Evolutionary conservation across 2,797 vertebrate genomes (phyloP), one percentile per base, ranked within the genome.

Genomic region (Tamandua tetradactyla): DNA sequence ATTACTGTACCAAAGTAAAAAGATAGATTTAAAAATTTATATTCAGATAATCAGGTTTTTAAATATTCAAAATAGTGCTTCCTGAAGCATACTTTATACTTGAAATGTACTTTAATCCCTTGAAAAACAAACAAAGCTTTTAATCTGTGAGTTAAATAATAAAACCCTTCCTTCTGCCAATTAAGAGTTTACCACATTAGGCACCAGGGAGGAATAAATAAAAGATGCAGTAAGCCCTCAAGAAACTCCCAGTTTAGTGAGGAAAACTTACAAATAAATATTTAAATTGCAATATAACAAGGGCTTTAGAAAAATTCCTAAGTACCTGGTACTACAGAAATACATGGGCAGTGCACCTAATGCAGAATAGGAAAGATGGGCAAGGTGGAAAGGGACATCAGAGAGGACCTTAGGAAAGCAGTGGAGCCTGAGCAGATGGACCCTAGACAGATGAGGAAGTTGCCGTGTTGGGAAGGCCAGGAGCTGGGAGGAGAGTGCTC

Each of bases 21-120:
- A 3, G 40, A 37, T 1, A 74, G 62, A n/a, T 37, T 81, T 57
- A 42, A 69, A 87, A 79, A 35, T 66, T 42, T 72, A 84, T 61
- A 57, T 57, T 82, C 52, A 71, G 59, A 66, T 79, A 57, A 86
- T 75, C 47, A 71, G 37, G 42, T 49, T 89, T 95, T 88, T 68
- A 88, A 83, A 75, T 80, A 95, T 87, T 71, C 42, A 71, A 57
- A 57, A 85, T 18, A 14, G 22, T 40, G 32, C 22, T 87, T 95
- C 85, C 49, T 79, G n/a, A 93, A 64, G 66, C 52, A 55, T 32
- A 71, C 55, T 79, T 71, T 94, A 93, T 57, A 49, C 25, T 52
- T 47, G 42, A 91, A 94, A 95, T n/a, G 13, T 8, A 69, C 30
- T 91, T 93, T 47, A 76, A 92, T 94, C 79, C 62, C 35, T 90